phyloP scores from a whole-genome alignment of 2,113 vertebrate genomes.

The Scatophagus argus region DNA sequence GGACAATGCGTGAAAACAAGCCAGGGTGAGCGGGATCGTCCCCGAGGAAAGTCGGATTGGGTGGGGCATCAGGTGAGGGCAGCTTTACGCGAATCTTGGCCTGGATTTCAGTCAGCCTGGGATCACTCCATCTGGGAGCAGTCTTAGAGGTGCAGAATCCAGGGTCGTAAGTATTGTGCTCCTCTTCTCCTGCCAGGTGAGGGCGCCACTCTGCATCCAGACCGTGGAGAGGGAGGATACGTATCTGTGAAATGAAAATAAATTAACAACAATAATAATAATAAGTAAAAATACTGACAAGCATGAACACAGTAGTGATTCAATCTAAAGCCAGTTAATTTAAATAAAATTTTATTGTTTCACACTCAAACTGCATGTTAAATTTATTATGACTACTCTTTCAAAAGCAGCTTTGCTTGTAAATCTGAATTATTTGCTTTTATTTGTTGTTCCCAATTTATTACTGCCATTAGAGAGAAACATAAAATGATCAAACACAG shows the following conservation, averaged over 20 bases:
- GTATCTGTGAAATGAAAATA: slow-evolving; percentile 54
- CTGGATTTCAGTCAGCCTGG: slow-evolving; percentile 70
- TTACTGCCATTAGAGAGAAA: not conserved
- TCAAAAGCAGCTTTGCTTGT: not conserved
- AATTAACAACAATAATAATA: no score
- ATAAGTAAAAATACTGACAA: no score
- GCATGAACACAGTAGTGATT: not conserved
- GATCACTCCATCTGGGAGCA: slow-evolving; percentile 77
- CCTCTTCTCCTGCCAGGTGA: slow-evolving; percentile 77
- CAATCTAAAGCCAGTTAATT: not conserved
- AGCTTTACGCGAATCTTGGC: slow-evolving; percentile 73
- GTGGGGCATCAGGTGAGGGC: slow-evolving; percentile 39
- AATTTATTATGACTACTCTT: not conserved
- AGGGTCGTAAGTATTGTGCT: slow-evolving; percentile 72
- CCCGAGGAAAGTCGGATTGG: slow-evolving; percentile 74
- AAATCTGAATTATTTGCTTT: not conserved
- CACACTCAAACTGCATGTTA: not conserved
- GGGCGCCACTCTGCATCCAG: slow-evolving; percentile 79
- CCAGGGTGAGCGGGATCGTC: slow-evolving; percentile 65
- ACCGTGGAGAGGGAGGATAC: slow-evolving; percentile 81
- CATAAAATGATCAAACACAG: not conserved
- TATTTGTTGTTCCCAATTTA: no score
- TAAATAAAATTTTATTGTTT: not conserved
- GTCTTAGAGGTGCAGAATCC: slow-evolving; percentile 83
- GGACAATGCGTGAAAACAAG: slow-evolving; percentile 82